Evolutionary conservation across 1,140 invertebrate genomes (phyloP).

Genomic region (Drosophila athabasca): DNA sequence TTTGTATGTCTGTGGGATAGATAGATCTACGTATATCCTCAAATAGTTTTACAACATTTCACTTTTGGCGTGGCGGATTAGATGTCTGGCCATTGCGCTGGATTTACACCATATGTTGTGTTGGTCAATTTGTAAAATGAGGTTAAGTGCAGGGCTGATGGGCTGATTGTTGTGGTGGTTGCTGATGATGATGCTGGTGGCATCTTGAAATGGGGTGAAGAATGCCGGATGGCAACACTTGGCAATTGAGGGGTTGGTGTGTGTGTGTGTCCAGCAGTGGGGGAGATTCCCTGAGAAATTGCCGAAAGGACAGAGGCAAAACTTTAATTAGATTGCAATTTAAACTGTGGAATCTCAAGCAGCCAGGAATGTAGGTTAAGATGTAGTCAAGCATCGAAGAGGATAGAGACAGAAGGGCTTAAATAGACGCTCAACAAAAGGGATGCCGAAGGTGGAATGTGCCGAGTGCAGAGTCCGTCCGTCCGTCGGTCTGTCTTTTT

Average conservation of each 20-base stretch:
- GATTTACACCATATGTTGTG: conserved; percentile 76
- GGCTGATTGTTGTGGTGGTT: conserved; percentile 14
- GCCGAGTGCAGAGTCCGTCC: too few relatives aligned
- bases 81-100: conserved; percentile 67
- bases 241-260: conserved; percentile 14
- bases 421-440: not conserved
- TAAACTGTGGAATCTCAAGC: conserved; percentile 42
- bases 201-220: conserved; percentile 35
- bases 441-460: not conserved
- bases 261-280: conserved; percentile 17
- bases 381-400: conserved; percentile 12
- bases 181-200: conserved; percentile 7
- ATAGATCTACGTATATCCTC: conserved; percentile 48
- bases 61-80: conserved; percentile 63
- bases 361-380: conserved; percentile 44
- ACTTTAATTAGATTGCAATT: conserved; percentile 77
- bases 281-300: not conserved
- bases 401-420: not conserved
- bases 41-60: conserved; percentile 78
- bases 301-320: conserved; percentile 31
- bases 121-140: conserved; percentile 79
- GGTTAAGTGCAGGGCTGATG: conserved; percentile 48
- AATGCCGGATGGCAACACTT: conserved; percentile 32
- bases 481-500: too few relatives aligned
- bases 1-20: conserved; percentile 62